Conservation (phyloP, 1,140 invertebrate species). For the Drosophila kohkoa region DNA sequence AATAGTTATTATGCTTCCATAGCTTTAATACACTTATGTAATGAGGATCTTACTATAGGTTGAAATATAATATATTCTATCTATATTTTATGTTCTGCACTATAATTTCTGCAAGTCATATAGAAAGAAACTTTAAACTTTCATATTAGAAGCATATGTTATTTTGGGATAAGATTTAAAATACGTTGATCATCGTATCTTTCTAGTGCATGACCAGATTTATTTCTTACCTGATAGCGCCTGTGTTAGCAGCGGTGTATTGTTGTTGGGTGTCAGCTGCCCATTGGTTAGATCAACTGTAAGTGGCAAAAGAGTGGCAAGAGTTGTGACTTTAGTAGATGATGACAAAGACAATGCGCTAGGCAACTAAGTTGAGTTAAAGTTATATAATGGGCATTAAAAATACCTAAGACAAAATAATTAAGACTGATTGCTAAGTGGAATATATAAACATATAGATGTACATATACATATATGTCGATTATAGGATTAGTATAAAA, state of each 20-base stretch:
- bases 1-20: too few species aligned
- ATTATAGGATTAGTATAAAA: constrained; percentile 25
- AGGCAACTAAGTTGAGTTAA: constrained; percentile 59
- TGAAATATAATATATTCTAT: too few species aligned
- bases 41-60: too few species aligned
- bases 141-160: too few species aligned
- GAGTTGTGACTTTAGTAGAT: constrained; percentile 51
- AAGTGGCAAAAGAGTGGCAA: constrained; percentile 71
- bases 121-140: too few species aligned
- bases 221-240: constrained; percentile 93
- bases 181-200: background rate
- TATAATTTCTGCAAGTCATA: too few species aligned
- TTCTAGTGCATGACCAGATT: background rate
- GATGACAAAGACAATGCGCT: background rate
- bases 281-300: constrained; percentile 97
- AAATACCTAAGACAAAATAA: constrained; percentile 71
- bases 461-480: constrained; percentile 44
- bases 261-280: constrained; percentile 97
- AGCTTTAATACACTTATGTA: too few species aligned
- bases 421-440: constrained; percentile 61
- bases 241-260: constrained; percentile 96
- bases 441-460: constrained; percentile 29
- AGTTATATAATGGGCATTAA: constrained; percentile 36
- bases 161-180: background rate
- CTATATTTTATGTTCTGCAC: too few species aligned